Evolutionary conservation across 1,140 invertebrate genomes (phyloP), one percentile per base, ranked within the genome.

Genomic region (Meloidogyne floridensis): DNA sequence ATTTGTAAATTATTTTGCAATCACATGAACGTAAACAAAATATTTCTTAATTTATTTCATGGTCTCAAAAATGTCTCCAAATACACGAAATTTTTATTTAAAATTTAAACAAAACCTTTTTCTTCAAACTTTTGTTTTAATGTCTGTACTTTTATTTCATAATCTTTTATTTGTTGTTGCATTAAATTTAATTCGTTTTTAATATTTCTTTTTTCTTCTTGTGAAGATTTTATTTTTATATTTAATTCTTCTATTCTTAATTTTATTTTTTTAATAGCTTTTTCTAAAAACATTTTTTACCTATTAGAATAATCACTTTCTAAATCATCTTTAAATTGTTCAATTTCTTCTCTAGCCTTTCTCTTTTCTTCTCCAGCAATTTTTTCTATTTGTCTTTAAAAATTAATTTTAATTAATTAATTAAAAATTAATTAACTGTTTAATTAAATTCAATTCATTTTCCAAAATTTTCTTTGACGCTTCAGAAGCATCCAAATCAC

Each of bases 301-400:
- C 86, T 76, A 80, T 89, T 88, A 74, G 87, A 86, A 84, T 89
- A 89, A 74, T 89, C 88, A 76, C 87, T 80, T 71, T 89, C 89
- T 75, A 89, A 65, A 47, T 74, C 86, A 15, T 74, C 80, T 2
- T 87, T 76, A 72, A 83, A 85, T 70, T 89, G 89, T 71, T 89
- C 89, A 65, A 84, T 83, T 75, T 90, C 87, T 72, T 90, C 88
- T 20, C 81, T 82, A 65, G 83, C 83, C 78, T 86, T 87, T 18
- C 87, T 80, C 59, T 85, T 81, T 65, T 89, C 89, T 54, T 89
- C 88, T 18, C 79, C 82, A 7, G 81, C 81, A 65, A 32, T 85
- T 72, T 87, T 87, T 59, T 88, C 77, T 86, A 89, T 89, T 18
- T 82, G 80, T 71, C 87, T 87, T 75, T 85, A 88, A 73, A 8